Evolutionary conservation across 1,140 invertebrate species (phyloP), one percentile per base, ranked within the genome.

Genomic region (Limonius californicus): DNA sequence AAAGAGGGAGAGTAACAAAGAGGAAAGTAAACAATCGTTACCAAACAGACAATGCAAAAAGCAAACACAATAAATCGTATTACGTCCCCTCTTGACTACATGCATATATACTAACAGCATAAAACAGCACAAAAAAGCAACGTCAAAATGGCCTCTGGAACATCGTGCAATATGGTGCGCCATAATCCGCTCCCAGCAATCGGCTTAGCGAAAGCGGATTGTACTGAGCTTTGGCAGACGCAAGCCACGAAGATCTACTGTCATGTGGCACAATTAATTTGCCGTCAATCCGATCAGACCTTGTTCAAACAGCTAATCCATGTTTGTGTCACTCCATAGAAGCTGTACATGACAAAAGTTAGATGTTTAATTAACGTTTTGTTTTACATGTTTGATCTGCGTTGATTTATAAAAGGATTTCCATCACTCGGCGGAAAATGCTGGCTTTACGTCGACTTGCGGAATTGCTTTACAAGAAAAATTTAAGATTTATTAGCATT

Each of bases 221-320:
- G 53, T 43, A 45, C 62, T 45, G 23, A 32, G 68, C 68, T 70
- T 66, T 60, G 43, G 57, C 35, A 39, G 54, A 42, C 55, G 30
- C 60, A 55, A 61, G 53, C 60, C 35, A 45, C 35, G 18, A 32
- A 55, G 64, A 62, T 70, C 64, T 57, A 68, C 66, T 68, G 69
- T 69, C 69, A 70, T 69, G 70, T 60, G 69, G 68, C 67, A 70
- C 69, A 72, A 72, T 72, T 72, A 72, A 72, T 71, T 72, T 69
- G 66, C 68, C 71, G 70, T 73, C 71, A 73, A 73, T 72, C 70
- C 64, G 70, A 73, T 73, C 68, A 66, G 35, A 64, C 55, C 69
- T 62, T 70, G 69, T 70, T 71, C 69, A 70, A 72, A 70, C 69
- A 62, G 66, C 66, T 68, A 69, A 70, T 68, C 70, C 70, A 60